Percentiles rank a stretch among this genome's conserved stretches.
Conservation (phyloP, 2,113 vertebrate species). For the Otolemur garnettii region DNA sequence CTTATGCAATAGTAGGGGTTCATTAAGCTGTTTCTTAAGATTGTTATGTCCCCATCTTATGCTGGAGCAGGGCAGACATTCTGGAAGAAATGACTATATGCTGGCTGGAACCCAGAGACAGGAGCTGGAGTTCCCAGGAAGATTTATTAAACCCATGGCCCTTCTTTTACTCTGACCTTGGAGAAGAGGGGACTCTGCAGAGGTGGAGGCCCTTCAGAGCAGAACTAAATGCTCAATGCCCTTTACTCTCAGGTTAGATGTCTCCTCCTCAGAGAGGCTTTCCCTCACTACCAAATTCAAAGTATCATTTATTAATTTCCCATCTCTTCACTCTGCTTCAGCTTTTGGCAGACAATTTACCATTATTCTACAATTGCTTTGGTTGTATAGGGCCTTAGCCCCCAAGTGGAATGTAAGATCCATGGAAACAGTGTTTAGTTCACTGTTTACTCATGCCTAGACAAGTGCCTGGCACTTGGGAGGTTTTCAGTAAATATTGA, state of each 20-base stretch:
- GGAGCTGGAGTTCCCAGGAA: not conserved
- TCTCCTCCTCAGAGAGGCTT: not conserved
- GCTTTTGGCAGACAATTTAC: not conserved
- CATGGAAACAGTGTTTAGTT: not conserved
- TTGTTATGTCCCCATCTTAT: not conserved
- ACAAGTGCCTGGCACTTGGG: not conserved
- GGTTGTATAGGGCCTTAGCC: not conserved
- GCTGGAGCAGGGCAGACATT: not conserved
- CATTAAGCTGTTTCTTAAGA: not conserved
- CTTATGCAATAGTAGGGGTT: not conserved
- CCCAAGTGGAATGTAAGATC: not conserved
- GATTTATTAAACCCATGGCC: not conserved
- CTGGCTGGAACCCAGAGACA: too few relatives aligned
- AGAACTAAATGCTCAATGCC: not conserved
- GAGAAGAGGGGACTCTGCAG: not conserved
- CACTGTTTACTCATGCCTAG: not conserved
- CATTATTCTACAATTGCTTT: not conserved
- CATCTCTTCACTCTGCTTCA: not conserved
- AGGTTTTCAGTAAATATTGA: not conserved
- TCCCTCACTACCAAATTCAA: not conserved
- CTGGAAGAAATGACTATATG: not conserved
- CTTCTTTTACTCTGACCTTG: not conserved
- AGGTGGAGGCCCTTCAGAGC: not conserved
- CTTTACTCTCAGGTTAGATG: not conserved
- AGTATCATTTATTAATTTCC: not conserved